Evolutionary conservation across 1,140 invertebrate species (phyloP), one percentile per base, ranked within the genome.

Genomic region (Drosophila willistoni): DNA sequence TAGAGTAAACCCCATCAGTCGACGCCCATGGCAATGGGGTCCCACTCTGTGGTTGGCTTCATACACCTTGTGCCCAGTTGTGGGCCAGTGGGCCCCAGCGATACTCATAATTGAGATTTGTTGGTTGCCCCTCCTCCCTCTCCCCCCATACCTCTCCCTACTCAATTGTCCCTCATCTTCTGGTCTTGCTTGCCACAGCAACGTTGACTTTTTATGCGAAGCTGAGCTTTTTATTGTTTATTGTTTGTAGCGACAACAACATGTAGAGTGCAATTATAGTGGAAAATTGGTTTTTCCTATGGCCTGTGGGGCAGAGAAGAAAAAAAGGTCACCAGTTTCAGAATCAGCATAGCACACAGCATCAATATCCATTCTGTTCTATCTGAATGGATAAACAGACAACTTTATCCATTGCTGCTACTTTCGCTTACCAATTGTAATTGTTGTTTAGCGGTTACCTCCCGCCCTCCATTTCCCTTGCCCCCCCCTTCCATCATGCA

Each of bases 21-120:
- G 14, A 19, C 44, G 44, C 44, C 44, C 14, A 17, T 47, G 44
- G 1, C 5, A 9, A 36, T 36, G 34, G n/a, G 42, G 36, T 29
- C 17, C 33, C 22, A 29, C 36, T 2, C 13, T 41, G 25, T 47
- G 39, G 22, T 33, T 22, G 25, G 60, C 42, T 19, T 34, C 56
- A 60, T 71, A 59, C 61, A 72, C 65, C 68, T 68, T 71, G 64
- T 22, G 47, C 61, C 60, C 60, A 64, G 51, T 55, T 68, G 51
- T 44, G 25, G 39, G 17, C 5, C 42, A 29, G 29, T 6, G 29
- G 6, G 55, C 39, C 62, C 66, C 62, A 65, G 39, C 68, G 82
- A 29, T 29, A 29, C 73, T 80, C 84, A 87, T 87, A 87, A 87
- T 89, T 87, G 84, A 87, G 83, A 87, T 87, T 86, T 87, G 83